Evolutionary conservation across 2,113 vertebrate genomes (phyloP).

Genomic region (Coptodon rendalli): DNA sequence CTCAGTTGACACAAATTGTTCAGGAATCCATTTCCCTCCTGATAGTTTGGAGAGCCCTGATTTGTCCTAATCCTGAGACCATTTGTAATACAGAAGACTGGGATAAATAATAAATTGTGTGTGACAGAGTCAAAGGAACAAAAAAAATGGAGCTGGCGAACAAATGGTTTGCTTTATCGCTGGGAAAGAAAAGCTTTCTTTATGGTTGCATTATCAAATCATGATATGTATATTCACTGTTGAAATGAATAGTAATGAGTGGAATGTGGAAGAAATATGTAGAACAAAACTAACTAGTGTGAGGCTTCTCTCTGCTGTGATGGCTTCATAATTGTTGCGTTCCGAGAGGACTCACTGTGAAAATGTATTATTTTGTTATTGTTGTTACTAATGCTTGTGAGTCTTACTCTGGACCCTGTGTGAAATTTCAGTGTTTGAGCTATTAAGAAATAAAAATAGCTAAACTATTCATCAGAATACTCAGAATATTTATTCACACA

Average conservation of each 20-base stretch:
- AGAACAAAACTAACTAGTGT: slow-evolving; percentile 7
- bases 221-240: slow-evolving; percentile 61
- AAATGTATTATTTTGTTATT: slow-evolving; percentile 7
- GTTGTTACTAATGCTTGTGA: neutral
- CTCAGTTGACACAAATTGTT: slow-evolving; percentile 63
- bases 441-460: neutral
- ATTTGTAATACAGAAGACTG: slow-evolving; percentile 71
- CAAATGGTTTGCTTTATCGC: slow-evolving; percentile 57
- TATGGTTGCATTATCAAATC: slow-evolving; percentile 60
- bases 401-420: neutral
- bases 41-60: slow-evolving; percentile 66
- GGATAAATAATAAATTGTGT: slow-evolving; percentile 75
- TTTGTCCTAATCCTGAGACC: slow-evolving; percentile 72
- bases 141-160: slow-evolving; percentile 47
- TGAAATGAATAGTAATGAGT: slow-evolving; percentile 49
- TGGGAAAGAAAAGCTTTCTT: slow-evolving; percentile 44
- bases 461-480: neutral
- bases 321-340: slow-evolving; percentile 10
- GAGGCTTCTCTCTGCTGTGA: slow-evolving; percentile 1
- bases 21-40: slow-evolving; percentile 67
- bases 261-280: slow-evolving; percentile 33
- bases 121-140: slow-evolving; percentile 64
- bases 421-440: neutral
- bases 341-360: neutral
- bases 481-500: neutral